Base-by-base conservation (phyloP, 2,797 vertebrate genomes). In the Pygocentrus nattereri region DNA sequence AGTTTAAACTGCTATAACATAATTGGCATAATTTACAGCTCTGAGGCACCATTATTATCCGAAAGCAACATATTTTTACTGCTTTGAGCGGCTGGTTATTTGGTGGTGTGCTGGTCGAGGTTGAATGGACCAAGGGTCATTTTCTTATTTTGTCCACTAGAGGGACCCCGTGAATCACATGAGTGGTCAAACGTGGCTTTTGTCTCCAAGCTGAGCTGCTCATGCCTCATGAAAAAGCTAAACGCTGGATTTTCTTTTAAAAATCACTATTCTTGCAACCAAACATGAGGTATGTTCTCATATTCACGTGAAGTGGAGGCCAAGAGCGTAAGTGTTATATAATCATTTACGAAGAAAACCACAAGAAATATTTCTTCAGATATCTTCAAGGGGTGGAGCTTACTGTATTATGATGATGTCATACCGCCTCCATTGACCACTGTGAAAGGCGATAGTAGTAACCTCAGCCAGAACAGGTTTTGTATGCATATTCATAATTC, bases 121-220 rank as follows among this genome's bases (percentile, higher is more conserved):
- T 16, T 15, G 41, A 19, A 12, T 58, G 38, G 65, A 30, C 4
- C 34, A 13, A 59, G 54, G 64, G 7, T 41, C 8, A 41, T 12
- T 59, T 86, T 74, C 70, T 49, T 5, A 0, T 0, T 11, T 2
- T 0, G 5, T 68, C 85, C 92, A 90, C 74, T 76, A 91, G 92
- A 90, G 85, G 89, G 92, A 85, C 82, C 30, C 89, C 91, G 23
- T 92, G 76, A 88, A 88, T 76, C 62, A 70, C 4, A 78, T 69
- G 16, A 79, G 12, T 15, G 13, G 6, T 27, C 10, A 65, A 6
- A 62, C 2, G 18, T 19, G 30, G 69, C 44, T 56, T 84, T 80
- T 84, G 73, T 87, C 44, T 78, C 30, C 34, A 38, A 31, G 4
- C 50, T 5, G 58, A 47, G 41, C 44, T n/a, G 12, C 25, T 2